Evolutionary conservation across 2,797 vertebrate species (phyloP).

Genomic region (Coccyzus lansbergi): DNA sequence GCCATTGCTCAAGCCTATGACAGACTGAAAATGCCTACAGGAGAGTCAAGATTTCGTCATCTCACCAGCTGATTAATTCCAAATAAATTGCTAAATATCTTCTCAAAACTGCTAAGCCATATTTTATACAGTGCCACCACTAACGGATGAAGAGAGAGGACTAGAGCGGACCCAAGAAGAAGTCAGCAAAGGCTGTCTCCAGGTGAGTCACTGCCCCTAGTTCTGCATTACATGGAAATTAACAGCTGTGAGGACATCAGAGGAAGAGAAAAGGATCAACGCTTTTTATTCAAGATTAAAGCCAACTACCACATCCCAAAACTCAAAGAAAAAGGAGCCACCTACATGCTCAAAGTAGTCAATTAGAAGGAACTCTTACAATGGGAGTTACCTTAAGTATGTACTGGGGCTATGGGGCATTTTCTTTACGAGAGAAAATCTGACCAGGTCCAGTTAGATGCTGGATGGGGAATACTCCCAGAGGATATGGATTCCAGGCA

Average conservation of each 20-base stretch:
- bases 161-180: background rate
- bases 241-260: background rate
- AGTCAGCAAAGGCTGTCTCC: background rate
- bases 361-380: background rate
- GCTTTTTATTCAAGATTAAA: background rate
- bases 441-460: background rate
- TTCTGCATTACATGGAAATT: background rate
- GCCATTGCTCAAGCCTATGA: background rate
- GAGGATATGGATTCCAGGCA: background rate
- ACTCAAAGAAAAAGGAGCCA: background rate
- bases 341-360: background rate
- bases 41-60: background rate
- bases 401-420: background rate
- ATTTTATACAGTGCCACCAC: background rate
- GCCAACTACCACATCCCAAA: background rate
- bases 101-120: background rate
- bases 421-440: background rate
- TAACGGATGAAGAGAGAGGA: background rate
- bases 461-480: background rate
- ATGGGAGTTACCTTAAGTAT: background rate
- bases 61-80: background rate
- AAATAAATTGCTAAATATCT: background rate
- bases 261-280: background rate
- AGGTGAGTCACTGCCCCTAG: background rate
- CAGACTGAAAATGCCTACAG: background rate